These are phyloP conservation scores for Thomomys bottae DNA, from an alignment of 2,113 vertebrate species.

Conservation along the genomic window DNA sequence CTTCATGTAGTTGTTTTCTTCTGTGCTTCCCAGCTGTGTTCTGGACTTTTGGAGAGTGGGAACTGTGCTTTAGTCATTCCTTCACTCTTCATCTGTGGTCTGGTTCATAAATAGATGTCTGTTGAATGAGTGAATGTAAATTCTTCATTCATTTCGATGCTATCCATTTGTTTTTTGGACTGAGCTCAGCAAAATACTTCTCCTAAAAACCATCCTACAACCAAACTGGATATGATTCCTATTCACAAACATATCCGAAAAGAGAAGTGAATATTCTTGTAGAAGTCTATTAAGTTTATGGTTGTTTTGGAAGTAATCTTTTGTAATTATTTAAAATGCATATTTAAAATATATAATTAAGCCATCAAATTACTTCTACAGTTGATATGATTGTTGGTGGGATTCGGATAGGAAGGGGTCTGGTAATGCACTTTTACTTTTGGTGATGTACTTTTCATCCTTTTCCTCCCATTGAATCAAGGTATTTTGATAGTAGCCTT, in stretches of 20 bases:
- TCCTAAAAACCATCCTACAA: constrained; percentile 8
- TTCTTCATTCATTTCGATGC: constrained; percentile 1
- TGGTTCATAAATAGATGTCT: constrained; percentile 48
- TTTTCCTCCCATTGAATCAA: background rate
- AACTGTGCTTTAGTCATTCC: background rate
- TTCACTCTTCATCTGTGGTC: background rate
- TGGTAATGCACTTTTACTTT: background rate
- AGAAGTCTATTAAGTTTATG: background rate
- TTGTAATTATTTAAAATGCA: constrained; percentile 29
- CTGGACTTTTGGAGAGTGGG: background rate
- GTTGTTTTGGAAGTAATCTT: constrained; percentile 15
- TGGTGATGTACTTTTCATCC: background rate
- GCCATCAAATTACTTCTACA: background rate
- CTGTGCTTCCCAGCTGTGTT: background rate
- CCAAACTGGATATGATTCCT: background rate
- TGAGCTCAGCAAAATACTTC: background rate
- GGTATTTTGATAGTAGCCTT: background rate
- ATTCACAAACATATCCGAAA: background rate
- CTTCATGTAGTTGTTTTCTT: background rate
- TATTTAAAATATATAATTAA: background rate
- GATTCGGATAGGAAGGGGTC: background rate
- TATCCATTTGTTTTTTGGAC: constrained; percentile 2
- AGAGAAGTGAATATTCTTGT: constrained; percentile 16
- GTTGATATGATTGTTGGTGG: background rate
- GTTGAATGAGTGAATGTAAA: background rate